A percentile compares a stretch with the other conserved stretches of the same genome.
phyloP scores from a whole-genome alignment of 2,888 invertebrate species.

The Imbricaverruca yamaguchii region DNA sequence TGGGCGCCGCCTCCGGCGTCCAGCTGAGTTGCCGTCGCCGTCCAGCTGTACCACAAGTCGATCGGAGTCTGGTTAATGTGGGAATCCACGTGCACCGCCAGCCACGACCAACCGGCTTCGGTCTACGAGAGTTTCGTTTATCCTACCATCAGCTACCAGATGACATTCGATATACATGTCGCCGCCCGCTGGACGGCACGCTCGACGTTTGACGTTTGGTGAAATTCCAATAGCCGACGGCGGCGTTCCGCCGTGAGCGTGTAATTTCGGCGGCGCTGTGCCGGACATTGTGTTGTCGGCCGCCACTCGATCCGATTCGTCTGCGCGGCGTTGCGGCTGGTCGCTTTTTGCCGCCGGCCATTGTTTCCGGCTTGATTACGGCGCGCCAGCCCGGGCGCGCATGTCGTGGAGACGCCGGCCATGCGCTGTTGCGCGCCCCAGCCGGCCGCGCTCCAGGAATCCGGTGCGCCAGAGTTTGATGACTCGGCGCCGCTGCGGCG shows the following conservation, averaged over 20 bases:
- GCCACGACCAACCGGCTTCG: no score
- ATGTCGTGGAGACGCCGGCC: neutral
- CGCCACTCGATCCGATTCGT: neutral
- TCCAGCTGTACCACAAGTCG: no score
- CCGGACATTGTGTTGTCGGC: neutral
- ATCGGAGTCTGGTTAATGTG: no score
- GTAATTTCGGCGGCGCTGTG: neutral
- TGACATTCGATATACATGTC: no score
- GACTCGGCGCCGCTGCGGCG: neutral
- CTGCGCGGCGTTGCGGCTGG: neutral
- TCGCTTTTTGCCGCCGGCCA: neutral
- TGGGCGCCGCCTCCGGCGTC: neutral
- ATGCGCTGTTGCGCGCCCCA: neutral
- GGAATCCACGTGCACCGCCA: no score
- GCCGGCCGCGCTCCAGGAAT: neutral
- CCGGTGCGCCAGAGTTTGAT: neutral
- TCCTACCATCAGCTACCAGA: no score
- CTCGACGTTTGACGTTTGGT: no score
- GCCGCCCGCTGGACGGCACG: no score
- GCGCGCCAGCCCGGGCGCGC: neutral
- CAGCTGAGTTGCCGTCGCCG: neutral
- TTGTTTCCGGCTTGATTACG: neutral
- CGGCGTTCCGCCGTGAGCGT: neutral
- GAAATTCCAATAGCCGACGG: neutral
- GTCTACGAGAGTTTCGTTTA: no score